Base-by-base conservation (phyloP, 1,140 invertebrate genomes). In the Drosophila ironensis region DNA sequence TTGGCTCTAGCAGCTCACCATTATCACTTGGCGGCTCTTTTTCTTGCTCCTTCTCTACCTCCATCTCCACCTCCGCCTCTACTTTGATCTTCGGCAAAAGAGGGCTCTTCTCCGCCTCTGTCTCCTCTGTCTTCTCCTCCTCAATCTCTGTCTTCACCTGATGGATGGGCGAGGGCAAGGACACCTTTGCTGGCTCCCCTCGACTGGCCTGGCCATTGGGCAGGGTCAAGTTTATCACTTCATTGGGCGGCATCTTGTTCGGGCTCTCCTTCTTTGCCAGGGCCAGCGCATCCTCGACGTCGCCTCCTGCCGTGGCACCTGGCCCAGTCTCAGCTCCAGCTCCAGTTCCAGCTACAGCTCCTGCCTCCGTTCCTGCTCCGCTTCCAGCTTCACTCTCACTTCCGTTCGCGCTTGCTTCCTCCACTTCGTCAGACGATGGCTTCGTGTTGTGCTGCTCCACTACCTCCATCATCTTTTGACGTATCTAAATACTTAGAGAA, bases 391-490 rank as follows among this genome's bases (percentile, higher is more conserved):
- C 28, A 30, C 45, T 28, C 60, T 50, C 42, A 24, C 50, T 40
- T 53, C 37, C 42, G 33, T 40, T n/a, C n/a, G n/a, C 33, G 35
- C 69, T 57, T 42, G 59, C 64, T 54, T 52, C 51, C 28, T 33
- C 30, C 33, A 60, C 63, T 69, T 71, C 74, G 35, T 72, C 87
- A 63, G 72, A 70, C 53, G 74, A 66, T 42, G 46, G 86, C 53
- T 72, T 81, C 46, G 71, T 54, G 68, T 81, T 52, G 75, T 64
- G 56, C 38, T 81, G 60, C 44, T 86, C 75, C 66, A 86, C 68
- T 50, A 74, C 56, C 68, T 86, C 67, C 74, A 87, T 81, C 72
- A 86, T 86, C 56, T 59, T 75, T 66, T 60, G 17, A n/a, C 53
- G 81, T 71, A 86, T 81, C 75, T 86, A 86, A n/a, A n/a, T n/a